phyloP scores from a whole-genome alignment of 2,888 invertebrate species.

The Nesidiocoris tenuis region DNA sequence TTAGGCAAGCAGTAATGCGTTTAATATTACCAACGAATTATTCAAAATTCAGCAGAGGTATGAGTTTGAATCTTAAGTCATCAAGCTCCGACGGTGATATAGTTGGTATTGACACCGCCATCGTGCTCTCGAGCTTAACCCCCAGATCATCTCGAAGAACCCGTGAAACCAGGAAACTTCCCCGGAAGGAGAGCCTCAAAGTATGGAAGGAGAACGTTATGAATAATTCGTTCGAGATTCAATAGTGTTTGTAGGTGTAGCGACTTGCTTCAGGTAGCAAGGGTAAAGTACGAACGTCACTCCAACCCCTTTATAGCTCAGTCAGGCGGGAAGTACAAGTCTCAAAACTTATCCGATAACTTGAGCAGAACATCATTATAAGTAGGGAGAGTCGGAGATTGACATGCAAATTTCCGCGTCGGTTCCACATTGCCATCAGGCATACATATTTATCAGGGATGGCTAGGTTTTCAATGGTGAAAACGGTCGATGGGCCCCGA shows the following conservation, averaged over 20 bases:
- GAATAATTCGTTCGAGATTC: constrained; percentile 30
- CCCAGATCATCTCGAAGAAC: not conserved
- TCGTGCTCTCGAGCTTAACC: not conserved
- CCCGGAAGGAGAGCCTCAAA: not conserved
- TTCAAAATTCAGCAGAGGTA: too few relatives aligned
- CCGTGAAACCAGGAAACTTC: not conserved
- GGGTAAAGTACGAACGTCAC: not conserved
- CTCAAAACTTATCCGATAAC: constrained; percentile 33
- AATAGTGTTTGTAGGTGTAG: constrained; percentile 25
- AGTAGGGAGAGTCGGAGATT: constrained; percentile 5
- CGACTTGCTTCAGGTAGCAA: constrained; percentile 9
- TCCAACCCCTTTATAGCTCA: not conserved
- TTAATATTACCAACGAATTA: too few relatives aligned
- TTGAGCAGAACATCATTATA: constrained; percentile 26
- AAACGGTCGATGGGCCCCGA: not conserved
- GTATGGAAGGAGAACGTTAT: constrained; percentile 7
- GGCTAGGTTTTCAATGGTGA: not conserved
- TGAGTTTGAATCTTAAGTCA: too few relatives aligned
- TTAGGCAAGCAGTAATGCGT: too few relatives aligned
- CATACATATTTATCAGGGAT: constrained; percentile 36
- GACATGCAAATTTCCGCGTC: constrained; percentile 26
- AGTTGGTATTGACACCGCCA: not conserved
- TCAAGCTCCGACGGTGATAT: not conserved
- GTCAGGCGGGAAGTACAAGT: not conserved
- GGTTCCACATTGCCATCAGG: constrained; percentile 25